Evolutionary conservation across 92 coral and sea anemone species (phyloP), one percentile per base, ranked within the genome.

Genomic region (Epizoanthus illoricatus): DNA sequence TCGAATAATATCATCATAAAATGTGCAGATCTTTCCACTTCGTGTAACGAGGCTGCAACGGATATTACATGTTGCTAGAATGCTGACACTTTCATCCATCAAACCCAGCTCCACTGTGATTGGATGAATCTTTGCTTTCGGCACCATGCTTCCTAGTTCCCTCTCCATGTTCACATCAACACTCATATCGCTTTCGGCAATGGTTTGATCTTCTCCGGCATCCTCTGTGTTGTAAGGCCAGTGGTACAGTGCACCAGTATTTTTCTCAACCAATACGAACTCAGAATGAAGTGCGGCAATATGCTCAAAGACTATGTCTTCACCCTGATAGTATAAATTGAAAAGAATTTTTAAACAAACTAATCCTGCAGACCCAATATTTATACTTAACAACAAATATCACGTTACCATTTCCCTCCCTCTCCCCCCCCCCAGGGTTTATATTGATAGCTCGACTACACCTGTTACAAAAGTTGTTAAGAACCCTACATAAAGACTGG

Each of bases 11-110:
- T 89, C 86, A 73, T 94, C 98, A 80, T 94, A 94, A 85, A 94
- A 94, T 8, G 98, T 91, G 63, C 98, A 94, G 59, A 94, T 70
- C 88, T 92, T 91, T 24, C 98, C 98, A 85, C 89, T 89, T 78
- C 92, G 72, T 21, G 96, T 94, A 7, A 94, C 92, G 62, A 94
- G 89, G 72, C 93, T 89, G 68, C 95, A 91, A 17, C 98, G 91
- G 33, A 94, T 91, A 36, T 74, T 81, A 64, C 81, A 86, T n/a
- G 98, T 85, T 1, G 90, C 87, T 33, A 94, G 67, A 20, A 92
- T 72, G 54, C 76, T 68, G 49, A 94, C 89, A 19, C 85, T 71
- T 80, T 94, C 95, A 15, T 80, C 74, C 47, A 80, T 74, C 68
- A 94, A 86, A 18, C 80, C 84, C 4, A 94, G 20, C 5, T 89